These are phyloP conservation scores for Salvelinus fontinalis DNA, from an alignment of 2,113 vertebrate species.

Conservation along the genomic window DNA sequence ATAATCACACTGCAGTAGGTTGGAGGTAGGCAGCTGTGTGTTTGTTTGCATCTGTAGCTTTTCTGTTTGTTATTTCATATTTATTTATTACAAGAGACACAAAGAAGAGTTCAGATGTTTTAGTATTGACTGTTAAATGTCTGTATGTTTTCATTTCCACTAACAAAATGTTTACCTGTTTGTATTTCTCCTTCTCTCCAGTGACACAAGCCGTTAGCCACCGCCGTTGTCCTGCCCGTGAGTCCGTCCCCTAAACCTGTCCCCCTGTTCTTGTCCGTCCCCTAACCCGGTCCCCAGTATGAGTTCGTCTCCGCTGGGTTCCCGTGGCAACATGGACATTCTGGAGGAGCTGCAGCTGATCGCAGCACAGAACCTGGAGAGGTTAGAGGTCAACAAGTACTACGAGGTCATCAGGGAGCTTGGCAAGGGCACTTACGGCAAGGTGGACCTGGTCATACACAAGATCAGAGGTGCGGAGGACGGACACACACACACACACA, in stretches of 20 bases:
- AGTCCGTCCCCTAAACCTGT: background rate
- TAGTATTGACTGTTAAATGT: too few relatives aligned
- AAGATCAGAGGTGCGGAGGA: slow-evolving; percentile 73
- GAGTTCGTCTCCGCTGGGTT: slow-evolving; percentile 76
- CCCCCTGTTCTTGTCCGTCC: too few relatives aligned
- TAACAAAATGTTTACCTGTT: background rate
- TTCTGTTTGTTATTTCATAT: too few relatives aligned
- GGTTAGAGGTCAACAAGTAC: slow-evolving; percentile 76
- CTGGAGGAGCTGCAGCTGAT: slow-evolving; percentile 79
- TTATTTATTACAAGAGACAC: too few relatives aligned
- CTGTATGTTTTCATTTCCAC: too few relatives aligned
- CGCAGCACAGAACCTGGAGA: slow-evolving; percentile 76
- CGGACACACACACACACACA: background rate
- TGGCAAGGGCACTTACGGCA: slow-evolving; percentile 80
- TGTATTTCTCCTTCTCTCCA: slow-evolving; percentile 25
- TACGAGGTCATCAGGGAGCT: slow-evolving; percentile 80
- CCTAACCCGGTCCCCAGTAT: slow-evolving; percentile 47
- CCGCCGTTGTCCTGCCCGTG: slow-evolving; percentile 35
- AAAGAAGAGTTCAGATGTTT: too few relatives aligned
- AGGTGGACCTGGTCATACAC: slow-evolving; percentile 80
- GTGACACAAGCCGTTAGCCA: slow-evolving; percentile 36
- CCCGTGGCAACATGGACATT: slow-evolving; percentile 76
- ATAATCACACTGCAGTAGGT: too few relatives aligned
- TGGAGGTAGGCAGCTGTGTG: too few relatives aligned
- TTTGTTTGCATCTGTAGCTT: too few relatives aligned